Evolutionary conservation across 2,113 vertebrate species (phyloP), one percentile per base, ranked within the genome.

Genomic region (Ploceus nigricollis): DNA sequence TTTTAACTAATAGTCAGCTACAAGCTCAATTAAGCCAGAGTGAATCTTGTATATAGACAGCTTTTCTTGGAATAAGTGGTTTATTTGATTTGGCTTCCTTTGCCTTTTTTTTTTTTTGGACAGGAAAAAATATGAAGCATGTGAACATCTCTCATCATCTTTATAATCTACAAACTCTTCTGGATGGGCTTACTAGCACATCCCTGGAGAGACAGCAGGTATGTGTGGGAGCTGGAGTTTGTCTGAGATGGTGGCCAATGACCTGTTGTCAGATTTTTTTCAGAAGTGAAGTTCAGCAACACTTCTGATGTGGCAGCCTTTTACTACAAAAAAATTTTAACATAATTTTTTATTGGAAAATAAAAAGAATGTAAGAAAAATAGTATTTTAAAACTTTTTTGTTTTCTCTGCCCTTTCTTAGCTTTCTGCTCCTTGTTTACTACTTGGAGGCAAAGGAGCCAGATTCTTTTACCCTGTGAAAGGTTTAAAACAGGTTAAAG

Each of bases 401-500:
- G 35, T 50, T 90, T 88, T 70, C 30, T 64, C 18, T 39, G 13
- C 31, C 30, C 58, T 73, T 22, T 78, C 51, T 73, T 76, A n/a
- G 39, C 11, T 66, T 82, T 94, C 56, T 90, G n/a, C 16, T 90
- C 40, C 37, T 89, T 89, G 65, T 94, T 96, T 93, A 90, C 77
- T 50, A 75, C 44, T 76, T 75, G 51, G 63, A 90, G 91, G 88
- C 42, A 85, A 90, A 84, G 33, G 47, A 94, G 65, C 10, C 35
- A 72, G 77, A 89, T 85, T 95, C 70, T 92, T 96, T 91, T 61
- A 73, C 76, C 66, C 71, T 5, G 6, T 77, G 42, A 82, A 93
- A 84, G 50, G 66, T 89, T 94, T 94, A 95, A 87, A 82, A 87
- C 93, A 76, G 61, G 93, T 92, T 94, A 95, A 95, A 87, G 87